A percentile compares a stretch with the other conserved stretches of the same genome.
Conservation (phyloP, 2,888 invertebrate species). For the Strigamia transsilvanica region DNA sequence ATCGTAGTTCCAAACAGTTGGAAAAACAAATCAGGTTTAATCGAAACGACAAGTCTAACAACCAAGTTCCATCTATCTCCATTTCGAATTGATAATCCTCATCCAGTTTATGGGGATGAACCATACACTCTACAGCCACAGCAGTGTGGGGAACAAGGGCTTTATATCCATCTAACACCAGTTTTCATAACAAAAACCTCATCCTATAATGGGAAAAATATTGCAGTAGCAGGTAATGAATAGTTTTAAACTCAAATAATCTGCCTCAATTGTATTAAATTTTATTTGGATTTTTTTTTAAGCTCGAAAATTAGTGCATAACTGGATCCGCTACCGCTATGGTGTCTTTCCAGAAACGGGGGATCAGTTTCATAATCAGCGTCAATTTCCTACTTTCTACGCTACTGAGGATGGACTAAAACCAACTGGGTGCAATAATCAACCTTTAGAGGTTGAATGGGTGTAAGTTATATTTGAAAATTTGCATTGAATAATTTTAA, state of each 20-base stretch:
- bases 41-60: background rate
- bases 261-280: no score
- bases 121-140: constrained; percentile 46
- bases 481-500: background rate
- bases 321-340: constrained; percentile 74
- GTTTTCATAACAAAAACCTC: background rate
- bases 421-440: constrained; percentile 61
- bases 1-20: constrained; percentile 28
- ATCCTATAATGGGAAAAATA: background rate
- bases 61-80: background rate
- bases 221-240: background rate
- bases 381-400: constrained; percentile 70
- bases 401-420: constrained; percentile 61
- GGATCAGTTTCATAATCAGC: constrained; percentile 67
- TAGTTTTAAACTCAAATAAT: background rate
- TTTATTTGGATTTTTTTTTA: constrained; percentile 56
- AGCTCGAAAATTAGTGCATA: constrained; percentile 69
- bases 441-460: constrained; percentile 58
- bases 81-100: constrained; percentile 7
- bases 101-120: constrained; percentile 35
- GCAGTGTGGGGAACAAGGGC: constrained; percentile 38
- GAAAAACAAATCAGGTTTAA: constrained; percentile 14
- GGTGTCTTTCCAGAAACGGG: constrained; percentile 75
- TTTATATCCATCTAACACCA: constrained; percentile 44
- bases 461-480: constrained; percentile 23